Conservation (phyloP, 2,797 vertebrate species). For the Pipistrellus kuhlii region DNA sequence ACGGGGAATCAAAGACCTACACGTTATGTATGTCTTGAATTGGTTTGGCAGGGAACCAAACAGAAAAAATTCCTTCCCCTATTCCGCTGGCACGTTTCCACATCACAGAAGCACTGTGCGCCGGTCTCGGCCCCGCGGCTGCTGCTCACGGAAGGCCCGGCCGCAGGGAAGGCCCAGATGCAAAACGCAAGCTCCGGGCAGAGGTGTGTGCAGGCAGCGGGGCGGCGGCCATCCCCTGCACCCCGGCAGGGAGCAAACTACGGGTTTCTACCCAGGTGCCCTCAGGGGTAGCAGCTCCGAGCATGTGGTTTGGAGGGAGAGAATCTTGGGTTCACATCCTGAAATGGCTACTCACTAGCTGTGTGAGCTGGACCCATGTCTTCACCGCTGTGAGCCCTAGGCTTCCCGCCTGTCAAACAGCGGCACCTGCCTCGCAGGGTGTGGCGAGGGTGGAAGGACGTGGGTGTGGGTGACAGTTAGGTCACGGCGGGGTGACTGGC, state of each 20-base stretch:
- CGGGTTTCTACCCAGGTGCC: neutral
- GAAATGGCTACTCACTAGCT: neutral
- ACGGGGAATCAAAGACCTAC: slow-evolving; percentile 70
- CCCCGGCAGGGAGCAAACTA: neutral
- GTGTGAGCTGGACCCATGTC: neutral
- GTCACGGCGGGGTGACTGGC: neutral
- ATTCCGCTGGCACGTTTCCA: slow-evolving; percentile 34
- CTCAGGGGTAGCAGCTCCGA: neutral
- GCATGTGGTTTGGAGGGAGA: neutral
- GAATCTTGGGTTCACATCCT: neutral
- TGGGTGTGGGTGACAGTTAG: no score
- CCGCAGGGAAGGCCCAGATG: neutral
- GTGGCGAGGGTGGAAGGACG: neutral
- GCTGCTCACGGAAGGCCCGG: slow-evolving; percentile 28
- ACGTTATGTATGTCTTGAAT: slow-evolving; percentile 67
- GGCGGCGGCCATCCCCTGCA: neutral
- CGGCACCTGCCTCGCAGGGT: neutral
- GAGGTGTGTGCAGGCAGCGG: neutral
- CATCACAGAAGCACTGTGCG: slow-evolving; percentile 58
- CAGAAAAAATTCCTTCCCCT: neutral
- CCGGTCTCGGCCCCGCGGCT: neutral
- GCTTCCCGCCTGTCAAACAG: slow-evolving; percentile 6
- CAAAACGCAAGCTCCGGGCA: neutral
- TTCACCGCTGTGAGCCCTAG: neutral
- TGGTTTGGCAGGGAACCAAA: slow-evolving; percentile 75